A percentile compares a stretch with the other conserved stretches of the same genome.
phyloP scores from a whole-genome alignment of 1,140 invertebrate species.

The Plodia interpunctella region DNA sequence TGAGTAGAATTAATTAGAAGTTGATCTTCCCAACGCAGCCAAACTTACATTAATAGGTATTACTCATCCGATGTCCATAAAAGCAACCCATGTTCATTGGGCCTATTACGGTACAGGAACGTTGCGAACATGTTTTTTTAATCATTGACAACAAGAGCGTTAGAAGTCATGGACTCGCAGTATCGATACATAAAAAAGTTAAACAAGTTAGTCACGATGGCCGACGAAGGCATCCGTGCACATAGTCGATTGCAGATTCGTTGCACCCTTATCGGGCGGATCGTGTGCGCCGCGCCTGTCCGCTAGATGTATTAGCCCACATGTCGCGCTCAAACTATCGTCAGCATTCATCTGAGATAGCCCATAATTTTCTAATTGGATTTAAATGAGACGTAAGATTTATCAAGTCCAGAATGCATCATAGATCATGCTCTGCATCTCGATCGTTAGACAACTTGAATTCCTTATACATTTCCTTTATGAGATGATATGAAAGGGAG shows the following conservation, averaged over 20 bases:
- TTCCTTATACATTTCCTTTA: slow-evolving; percentile 20
- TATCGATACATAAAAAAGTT: not conserved
- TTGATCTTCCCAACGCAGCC: no score
- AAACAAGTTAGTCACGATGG: slow-evolving; percentile 1
- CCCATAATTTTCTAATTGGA: slow-evolving; percentile 58
- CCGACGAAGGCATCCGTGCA: slow-evolving; percentile 23
- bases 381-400: slow-evolving; percentile 27
- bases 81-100: not conserved
- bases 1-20: not conserved
- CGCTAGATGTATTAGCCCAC: slow-evolving; percentile 48
- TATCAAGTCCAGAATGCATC: not conserved
- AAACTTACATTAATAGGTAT: not conserved
- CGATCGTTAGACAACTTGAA: not conserved
- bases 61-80: not conserved
- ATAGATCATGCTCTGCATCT: not conserved
- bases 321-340: slow-evolving; percentile 38
- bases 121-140: not conserved
- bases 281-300: slow-evolving; percentile 20
- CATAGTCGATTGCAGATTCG: slow-evolving; percentile 44
- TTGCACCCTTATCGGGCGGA: slow-evolving; percentile 44
- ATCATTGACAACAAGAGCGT: slow-evolving; percentile 10
- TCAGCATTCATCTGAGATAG: slow-evolving; percentile 54
- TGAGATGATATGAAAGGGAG: slow-evolving; percentile 10
- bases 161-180: not conserved
- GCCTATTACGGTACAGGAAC: not conserved